Base-by-base conservation (phyloP, 2,888 invertebrate genomes). In the Anthoptus insignis region DNA sequence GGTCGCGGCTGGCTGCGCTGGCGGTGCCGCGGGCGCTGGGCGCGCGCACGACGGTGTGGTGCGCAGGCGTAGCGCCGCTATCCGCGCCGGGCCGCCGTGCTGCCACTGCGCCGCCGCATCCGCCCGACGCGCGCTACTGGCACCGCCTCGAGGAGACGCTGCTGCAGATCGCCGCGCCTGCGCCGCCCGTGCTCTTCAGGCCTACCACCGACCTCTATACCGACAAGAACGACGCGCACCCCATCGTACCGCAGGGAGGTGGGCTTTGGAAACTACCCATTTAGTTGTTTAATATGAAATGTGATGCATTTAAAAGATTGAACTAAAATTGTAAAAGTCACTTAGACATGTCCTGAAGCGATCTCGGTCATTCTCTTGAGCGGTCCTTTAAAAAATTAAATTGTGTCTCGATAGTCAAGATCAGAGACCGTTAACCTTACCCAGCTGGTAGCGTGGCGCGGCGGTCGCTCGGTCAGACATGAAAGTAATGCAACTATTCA, bases 121-220 rank as follows among this genome's bases (percentile, higher is more conserved):
- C 83, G 0, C 80, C 24, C 83, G 84, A 86, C 16, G 82, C 83
- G 11, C 93, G 94, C 72, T 78, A 75, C 59, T 97, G 97, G 97
- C 91, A 93, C 65, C 96, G 95, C 79, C 92, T 98, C 32, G 98
- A 98, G 82, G 97, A 97, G 87, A 95, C 96, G 89, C 82, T 97
- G 22, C 91, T 97, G 6, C 95, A 96, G 67, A 96, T 96, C 67
- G 96, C 95, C n/a, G n/a, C n/a, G n/a, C n/a, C n/a, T n/a, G n/a
- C n/a, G n/a, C 91, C 95, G 21, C 96, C 96, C 5, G 95, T 97
- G 92, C 95, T 97, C 70, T 97, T 97, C 83, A 97, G 96, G 79
- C 97, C 98, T 0, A 95, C 96, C 1, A 90, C 96, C 27, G 96
- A 96, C 70, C 90, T 98, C 59, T 97, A 97, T 80, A 96, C 95